Evolutionary conservation across 2,113 vertebrate species (phyloP).

Genomic region (Hippocampus zosterae): DNA sequence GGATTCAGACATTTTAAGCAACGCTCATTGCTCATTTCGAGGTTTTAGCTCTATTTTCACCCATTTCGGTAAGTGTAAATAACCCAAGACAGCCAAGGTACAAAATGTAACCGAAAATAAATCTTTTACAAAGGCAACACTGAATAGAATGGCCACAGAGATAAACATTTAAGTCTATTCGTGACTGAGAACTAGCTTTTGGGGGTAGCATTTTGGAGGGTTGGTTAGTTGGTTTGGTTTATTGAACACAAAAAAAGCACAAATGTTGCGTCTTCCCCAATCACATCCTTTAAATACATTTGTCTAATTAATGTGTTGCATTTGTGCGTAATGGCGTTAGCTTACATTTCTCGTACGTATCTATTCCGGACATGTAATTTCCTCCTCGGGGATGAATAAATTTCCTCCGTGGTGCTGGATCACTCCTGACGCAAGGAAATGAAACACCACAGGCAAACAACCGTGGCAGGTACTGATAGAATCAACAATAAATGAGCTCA

Average conservation of each 20-base stretch:
- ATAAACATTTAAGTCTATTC: too few relatives aligned
- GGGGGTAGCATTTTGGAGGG: background rate
- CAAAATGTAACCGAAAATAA: too few relatives aligned
- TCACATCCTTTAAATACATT: background rate
- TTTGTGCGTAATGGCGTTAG: conserved; percentile 15
- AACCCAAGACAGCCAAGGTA: background rate
- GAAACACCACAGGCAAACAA: conserved; percentile 49
- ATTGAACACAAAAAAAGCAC: too few relatives aligned
- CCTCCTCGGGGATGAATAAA: conserved; percentile 48
- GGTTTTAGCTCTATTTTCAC: background rate
- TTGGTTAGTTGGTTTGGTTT: too few relatives aligned
- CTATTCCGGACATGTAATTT: conserved; percentile 48
- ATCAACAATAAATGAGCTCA: conserved; percentile 59
- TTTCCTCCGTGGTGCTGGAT: conserved; percentile 51
- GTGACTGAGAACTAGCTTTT: too few relatives aligned
- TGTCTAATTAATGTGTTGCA: background rate
- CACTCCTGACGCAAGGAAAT: conserved; percentile 51
- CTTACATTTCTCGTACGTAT: conserved; percentile 6
- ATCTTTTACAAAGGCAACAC: too few relatives aligned
- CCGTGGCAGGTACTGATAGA: conserved; percentile 50
- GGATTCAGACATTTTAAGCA: background rate
- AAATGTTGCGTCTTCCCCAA: background rate
- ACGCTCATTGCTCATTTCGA: background rate
- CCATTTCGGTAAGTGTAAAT: background rate
- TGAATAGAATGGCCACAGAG: too few relatives aligned